These are phyloP conservation scores for Orussus abietinus DNA, from an alignment of 1,140 invertebrate species.

Conservation along the genomic window DNA sequence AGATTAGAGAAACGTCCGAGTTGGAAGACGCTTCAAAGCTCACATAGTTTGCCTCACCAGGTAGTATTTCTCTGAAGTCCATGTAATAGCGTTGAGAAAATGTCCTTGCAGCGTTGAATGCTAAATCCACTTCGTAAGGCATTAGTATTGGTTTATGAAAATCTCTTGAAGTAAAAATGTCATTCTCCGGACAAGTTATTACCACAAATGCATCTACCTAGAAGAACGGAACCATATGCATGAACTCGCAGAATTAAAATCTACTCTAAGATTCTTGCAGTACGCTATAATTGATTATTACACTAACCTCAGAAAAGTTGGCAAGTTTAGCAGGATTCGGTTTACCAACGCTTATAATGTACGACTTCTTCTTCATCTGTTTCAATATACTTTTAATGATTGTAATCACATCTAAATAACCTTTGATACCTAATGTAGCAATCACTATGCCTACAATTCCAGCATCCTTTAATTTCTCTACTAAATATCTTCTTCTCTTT, in stretches of 20 bases:
- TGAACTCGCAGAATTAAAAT: background rate
- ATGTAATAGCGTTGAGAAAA: slow-evolving; percentile 64
- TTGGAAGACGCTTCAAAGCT: slow-evolving; percentile 44
- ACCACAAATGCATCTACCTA: slow-evolving; percentile 87
- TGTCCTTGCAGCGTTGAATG: slow-evolving; percentile 66
- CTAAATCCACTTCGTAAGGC: slow-evolving; percentile 90
- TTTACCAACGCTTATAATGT: slow-evolving; percentile 89
- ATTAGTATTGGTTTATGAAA: slow-evolving; percentile 87
- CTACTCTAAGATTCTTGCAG: slow-evolving; percentile 2
- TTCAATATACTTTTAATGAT: slow-evolving; percentile 71
- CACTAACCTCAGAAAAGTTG: slow-evolving; percentile 80
- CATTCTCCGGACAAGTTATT: slow-evolving; percentile 86
- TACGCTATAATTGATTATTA: slow-evolving; percentile 9
- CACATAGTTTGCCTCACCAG: slow-evolving; percentile 59
- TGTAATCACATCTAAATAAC: slow-evolving; percentile 75
- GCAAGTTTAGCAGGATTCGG: slow-evolving; percentile 89
- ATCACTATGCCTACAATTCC: slow-evolving; percentile 82
- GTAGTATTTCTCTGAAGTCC: slow-evolving; percentile 74
- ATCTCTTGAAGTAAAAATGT: slow-evolving; percentile 77
- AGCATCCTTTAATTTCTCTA: slow-evolving; percentile 88
- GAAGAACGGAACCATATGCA: slow-evolving; percentile 34
- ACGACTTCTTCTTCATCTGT: slow-evolving; percentile 76
- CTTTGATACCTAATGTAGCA: slow-evolving; percentile 78
- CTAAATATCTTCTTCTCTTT: slow-evolving; percentile 74
- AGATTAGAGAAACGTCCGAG: slow-evolving; percentile 68